Evolutionary conservation across 64 coral and sea anemone species (phyloP).

Genomic region (Montipora cactus): DNA sequence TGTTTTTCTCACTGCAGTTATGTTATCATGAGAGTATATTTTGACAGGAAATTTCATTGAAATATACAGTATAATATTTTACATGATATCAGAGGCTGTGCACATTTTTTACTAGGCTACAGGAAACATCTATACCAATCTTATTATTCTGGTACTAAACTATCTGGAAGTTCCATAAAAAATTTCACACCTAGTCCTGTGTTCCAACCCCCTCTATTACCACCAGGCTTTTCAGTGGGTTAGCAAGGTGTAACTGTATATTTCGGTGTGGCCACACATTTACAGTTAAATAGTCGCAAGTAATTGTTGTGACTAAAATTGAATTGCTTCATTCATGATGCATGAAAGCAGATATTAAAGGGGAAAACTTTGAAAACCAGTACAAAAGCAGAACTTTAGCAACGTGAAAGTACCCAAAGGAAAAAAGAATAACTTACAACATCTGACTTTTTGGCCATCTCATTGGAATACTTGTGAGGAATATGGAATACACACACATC

Average conservation of each 20-base stretch:
- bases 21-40: neutral
- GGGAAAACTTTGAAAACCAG: neutral
- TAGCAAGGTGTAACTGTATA: neutral
- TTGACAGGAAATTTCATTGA: constrained; percentile 9
- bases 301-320: constrained; percentile 14
- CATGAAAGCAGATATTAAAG: neutral
- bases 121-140: constrained; percentile 13
- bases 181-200: neutral
- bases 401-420: neutral
- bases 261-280: constrained; percentile 6
- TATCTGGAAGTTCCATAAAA: neutral
- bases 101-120: neutral
- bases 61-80: constrained; percentile 11
- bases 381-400: neutral
- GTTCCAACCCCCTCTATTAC: neutral
- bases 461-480: neutral
- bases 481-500: too few relatives aligned
- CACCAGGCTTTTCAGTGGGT: constrained; percentile 11
- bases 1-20: neutral
- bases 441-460: neutral
- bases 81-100: neutral
- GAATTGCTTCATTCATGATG: neutral
- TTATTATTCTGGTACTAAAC: neutral
- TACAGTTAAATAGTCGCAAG: constrained; percentile 4
- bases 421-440: constrained; percentile 4